Percentiles rank a stretch among this genome's conserved stretches.
These are phyloP conservation scores for Chloroclystis v-ata DNA, from an alignment of 2,888 invertebrate genomes.

Conservation along the genomic window DNA sequence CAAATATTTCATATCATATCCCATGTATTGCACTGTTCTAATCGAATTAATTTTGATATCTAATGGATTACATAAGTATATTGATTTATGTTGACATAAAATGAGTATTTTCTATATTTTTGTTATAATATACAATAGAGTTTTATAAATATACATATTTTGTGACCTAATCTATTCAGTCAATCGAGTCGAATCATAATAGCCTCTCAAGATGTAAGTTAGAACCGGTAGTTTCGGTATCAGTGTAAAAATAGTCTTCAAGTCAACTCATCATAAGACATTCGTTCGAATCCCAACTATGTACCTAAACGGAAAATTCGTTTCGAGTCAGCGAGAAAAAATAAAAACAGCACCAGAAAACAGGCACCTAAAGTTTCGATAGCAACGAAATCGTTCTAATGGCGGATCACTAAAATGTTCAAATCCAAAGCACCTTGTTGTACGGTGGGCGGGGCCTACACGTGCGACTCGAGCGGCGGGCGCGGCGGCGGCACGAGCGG, in stretches of 20 bases:
- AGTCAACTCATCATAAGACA: constrained; percentile 35
- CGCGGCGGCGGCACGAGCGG: constrained; percentile 54
- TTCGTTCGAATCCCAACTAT: constrained; percentile 28
- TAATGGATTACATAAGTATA: constrained; percentile 12
- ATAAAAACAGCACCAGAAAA: constrained; percentile 40
- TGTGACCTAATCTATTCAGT: constrained; percentile 77
- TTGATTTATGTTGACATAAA: constrained; percentile 34
- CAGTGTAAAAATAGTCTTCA: constrained; percentile 35
- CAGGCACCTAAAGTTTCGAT: constrained; percentile 39
- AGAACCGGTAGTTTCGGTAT: constrained; percentile 44
- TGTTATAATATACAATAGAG: constrained; percentile 44
- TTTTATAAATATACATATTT: constrained; percentile 51
- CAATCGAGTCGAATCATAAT: constrained; percentile 74
- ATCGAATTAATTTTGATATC: constrained; percentile 33
- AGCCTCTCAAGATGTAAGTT: constrained; percentile 67
- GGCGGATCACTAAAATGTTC: constrained; percentile 1
- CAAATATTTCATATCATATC: constrained; percentile 38
- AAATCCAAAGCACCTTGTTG: constrained; percentile 3
- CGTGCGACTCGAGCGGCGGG: constrained; percentile 50
- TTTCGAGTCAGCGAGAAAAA: constrained; percentile 40
- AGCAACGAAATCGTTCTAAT: constrained; percentile 10
- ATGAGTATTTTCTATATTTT: constrained; percentile 57
- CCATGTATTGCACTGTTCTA: constrained; percentile 59
- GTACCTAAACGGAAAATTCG: constrained; percentile 34
- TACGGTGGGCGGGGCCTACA: constrained; percentile 29